Evolutionary conservation across 2,888 invertebrate species (phyloP), one percentile per base, ranked within the genome.

Genomic region (Carterocephalus palaemon): DNA sequence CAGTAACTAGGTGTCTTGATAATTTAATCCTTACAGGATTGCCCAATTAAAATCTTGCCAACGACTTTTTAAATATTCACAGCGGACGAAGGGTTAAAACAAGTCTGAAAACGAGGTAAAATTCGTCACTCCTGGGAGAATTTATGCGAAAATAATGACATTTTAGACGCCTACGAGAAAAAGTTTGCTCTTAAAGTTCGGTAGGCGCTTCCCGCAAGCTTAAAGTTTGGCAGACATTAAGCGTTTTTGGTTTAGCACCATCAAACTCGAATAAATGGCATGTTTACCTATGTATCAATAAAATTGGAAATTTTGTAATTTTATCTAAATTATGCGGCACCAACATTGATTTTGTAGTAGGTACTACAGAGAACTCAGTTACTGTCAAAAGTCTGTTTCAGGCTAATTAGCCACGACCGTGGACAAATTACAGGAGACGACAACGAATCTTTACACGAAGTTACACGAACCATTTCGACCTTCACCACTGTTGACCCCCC

Each of bases 1-100:
- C 70, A 66, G 71, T 84, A 82, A 84, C 83, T 77, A 85, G 85
- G 85, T 85, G 85, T 83, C 86, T 85, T 86, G 82, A 86, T 85
- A 85, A 85, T 86, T 85, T 86, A 86, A 86, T 86, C 85, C 83
- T 75, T 70, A 62, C 79, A 67, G 75, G 80, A 78, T 82, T 78
- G 79, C 75, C 82, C 86, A 84, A 85, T 85, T 85, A 85, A 79
- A 81, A 76, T 78, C 76, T 82, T 81, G 70, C 74, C 80, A 80
- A 84, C 82, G 84, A 85, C 81, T 85, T 85, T 86, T 85, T 85
- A 86, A 85, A 86, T 86, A 86, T 85, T 84, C 81, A 80, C 58
- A 46, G 52, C 65, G 62, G 65, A 56, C 58, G 65, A 78, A 77
- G 83, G 83, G 79, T 79, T 80, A 66, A 67, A 76, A 71, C 68